These are phyloP conservation scores for Eretmocerus hayati DNA, from an alignment of 2,888 invertebrate genomes.

Conservation along the genomic window DNA sequence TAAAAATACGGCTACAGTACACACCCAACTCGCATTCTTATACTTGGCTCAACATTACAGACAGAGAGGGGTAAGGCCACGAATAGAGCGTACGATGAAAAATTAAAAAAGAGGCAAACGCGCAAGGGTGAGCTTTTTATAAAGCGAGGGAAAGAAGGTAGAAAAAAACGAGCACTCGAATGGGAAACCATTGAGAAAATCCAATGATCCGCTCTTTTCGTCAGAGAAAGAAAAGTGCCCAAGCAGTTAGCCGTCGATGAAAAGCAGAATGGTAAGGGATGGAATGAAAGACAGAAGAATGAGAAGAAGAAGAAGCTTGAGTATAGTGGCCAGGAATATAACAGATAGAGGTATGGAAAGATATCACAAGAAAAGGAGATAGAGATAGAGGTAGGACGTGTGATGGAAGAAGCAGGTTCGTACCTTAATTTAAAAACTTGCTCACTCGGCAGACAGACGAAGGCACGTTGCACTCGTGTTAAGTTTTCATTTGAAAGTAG, in stretches of 20 bases:
- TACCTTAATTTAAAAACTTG: constrained; percentile 34
- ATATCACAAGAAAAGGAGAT: not conserved
- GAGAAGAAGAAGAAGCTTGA: constrained; percentile 2
- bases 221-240: no score
- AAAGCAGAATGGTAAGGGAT: no score
- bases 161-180: not conserved
- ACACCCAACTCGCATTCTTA: no score
- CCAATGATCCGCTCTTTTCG: constrained; percentile 3
- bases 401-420: no score
- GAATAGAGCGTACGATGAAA: not conserved
- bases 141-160: not conserved
- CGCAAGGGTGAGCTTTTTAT: no score
- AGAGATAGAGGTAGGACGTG: constrained; percentile 2
- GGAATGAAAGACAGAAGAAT: constrained; percentile 14
- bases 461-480: constrained; percentile 28
- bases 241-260: no score
- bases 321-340: no score
- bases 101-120: no score
- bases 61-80: no score
- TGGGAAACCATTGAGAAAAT: constrained; percentile 11
- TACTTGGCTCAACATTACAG: no score
- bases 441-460: constrained; percentile 17
- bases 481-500: constrained; percentile 38
- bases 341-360: not conserved
- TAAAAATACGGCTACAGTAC: no score